Conservation (phyloP, 2,113 vertebrate genomes). For the Mormoops blainvillei region DNA sequence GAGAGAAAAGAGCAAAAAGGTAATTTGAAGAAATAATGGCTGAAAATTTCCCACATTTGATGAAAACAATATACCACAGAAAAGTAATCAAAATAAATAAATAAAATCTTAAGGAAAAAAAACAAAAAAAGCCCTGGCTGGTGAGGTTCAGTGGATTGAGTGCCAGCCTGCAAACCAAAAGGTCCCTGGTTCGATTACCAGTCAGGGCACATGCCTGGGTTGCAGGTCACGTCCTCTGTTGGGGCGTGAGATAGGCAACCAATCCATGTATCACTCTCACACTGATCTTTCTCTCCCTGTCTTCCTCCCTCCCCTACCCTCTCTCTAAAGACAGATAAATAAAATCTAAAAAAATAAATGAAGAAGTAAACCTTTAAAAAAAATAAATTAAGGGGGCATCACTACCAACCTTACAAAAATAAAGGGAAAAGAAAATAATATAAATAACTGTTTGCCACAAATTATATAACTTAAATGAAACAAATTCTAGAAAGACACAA, state of each 20-base stretch:
- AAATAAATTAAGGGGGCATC: not conserved
- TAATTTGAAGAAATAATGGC: not conserved
- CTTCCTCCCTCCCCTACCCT: too few relatives aligned
- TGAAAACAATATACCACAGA: not conserved
- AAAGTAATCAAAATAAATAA: not conserved
- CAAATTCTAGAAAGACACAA: conserved; percentile 12
- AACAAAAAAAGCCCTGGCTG: too few relatives aligned
- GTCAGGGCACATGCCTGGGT: too few relatives aligned
- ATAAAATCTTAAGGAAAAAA: too few relatives aligned
- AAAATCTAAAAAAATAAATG: not conserved
- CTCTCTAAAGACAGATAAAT: too few relatives aligned
- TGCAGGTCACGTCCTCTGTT: too few relatives aligned
- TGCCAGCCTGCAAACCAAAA: too few relatives aligned
- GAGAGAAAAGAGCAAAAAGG: not conserved
- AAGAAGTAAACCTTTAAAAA: not conserved
- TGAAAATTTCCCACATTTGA: not conserved
- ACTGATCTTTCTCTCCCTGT: too few relatives aligned
- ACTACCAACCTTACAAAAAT: not conserved
- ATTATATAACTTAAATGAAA: not conserved
- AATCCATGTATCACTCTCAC: too few relatives aligned
- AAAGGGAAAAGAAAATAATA: not conserved
- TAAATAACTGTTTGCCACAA: not conserved
- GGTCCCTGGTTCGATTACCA: too few relatives aligned
- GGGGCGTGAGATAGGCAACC: too few relatives aligned
- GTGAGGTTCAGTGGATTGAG: too few relatives aligned